Percentiles rank a stretch among this genome's conserved stretches.
These are phyloP conservation scores for Eulemur rubriventer DNA, from an alignment of 2,797 vertebrate genomes.

Conservation along the genomic window DNA sequence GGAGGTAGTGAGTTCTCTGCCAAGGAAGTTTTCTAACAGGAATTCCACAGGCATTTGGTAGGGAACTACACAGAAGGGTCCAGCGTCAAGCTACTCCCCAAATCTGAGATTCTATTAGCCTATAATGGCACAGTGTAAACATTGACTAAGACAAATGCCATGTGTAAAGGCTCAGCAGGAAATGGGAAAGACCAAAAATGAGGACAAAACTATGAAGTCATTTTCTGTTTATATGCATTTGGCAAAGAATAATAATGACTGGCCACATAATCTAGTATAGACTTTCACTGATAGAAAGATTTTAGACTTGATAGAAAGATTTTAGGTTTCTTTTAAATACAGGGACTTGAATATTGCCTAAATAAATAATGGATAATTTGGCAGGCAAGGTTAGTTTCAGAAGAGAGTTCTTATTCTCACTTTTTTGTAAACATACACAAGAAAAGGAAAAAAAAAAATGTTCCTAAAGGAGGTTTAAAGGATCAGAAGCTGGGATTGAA, in stretches of 20 bases:
- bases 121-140: background rate
- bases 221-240: conserved; percentile 7
- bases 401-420: background rate
- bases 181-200: background rate
- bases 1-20: background rate
- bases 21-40: background rate
- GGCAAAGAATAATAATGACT: background rate
- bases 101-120: background rate
- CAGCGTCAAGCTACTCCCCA: background rate
- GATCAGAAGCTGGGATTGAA: conserved; percentile 60
- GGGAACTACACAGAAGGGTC: background rate
- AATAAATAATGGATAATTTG: conserved; percentile 54
- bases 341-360: conserved; percentile 17
- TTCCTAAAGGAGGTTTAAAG: conserved; percentile 68
- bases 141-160: background rate
- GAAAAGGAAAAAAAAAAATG: background rate
- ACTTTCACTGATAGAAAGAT: background rate
- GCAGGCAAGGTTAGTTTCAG: background rate
- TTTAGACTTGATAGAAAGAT: background rate
- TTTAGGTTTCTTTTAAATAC: conserved; percentile 39
- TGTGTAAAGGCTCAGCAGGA: background rate
- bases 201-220: background rate
- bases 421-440: conserved; percentile 49
- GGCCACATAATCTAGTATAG: background rate
- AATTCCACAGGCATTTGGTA: background rate